Base-by-base conservation (phyloP, 1,140 invertebrate genomes). In the Aphelinus atriplicis region DNA sequence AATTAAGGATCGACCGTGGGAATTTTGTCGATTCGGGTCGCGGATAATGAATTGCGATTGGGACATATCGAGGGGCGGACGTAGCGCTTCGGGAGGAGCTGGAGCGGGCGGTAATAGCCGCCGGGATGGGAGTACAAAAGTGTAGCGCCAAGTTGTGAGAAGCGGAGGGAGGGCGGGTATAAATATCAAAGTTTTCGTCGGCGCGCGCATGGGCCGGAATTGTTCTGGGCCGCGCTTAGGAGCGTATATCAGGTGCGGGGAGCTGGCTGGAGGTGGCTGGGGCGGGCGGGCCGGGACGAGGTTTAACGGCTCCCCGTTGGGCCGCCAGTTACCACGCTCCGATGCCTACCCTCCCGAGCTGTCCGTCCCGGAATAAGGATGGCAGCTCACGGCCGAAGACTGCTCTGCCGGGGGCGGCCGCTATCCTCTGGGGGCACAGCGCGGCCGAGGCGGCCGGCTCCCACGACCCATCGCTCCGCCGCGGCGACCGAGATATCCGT, bases 261-360 rank as follows among this genome's bases (percentile, higher is more conserved):
- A 77, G 69, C 56, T 68, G 69, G 70, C 78, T 78, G 80, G 78
- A n/a, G n/a, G n/a, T n/a, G n/a, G n/a, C n/a, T n/a, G n/a, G n/a
- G n/a, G n/a, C n/a, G n/a, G 79, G 78, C 80, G 82, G 81, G 79
- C 80, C 79, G 77, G 78, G 77, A 79, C 77, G 80, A 79, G 82
- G 84, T 88, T 86, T 88, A 88, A 87, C 86, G 84, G 84, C 86
- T 88, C 86, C 86, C 86, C 83, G 80, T 84, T 84, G 86, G 80
- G 85, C 82, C 81, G 83, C 84, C 84, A 86, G 86, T 86, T 88
- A 86, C 86, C 84, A 86, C 85, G 86, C 82, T 88, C 84, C 85
- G 84, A 86, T 88, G 86, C 86, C 84, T 86, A 88, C 86, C 86
- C 86, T 86, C 83, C 81, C 84, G 82, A 82, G 80, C 82, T 84